Conservation (phyloP, 2,113 vertebrate genomes). For the Pterocles burchelli region DNA sequence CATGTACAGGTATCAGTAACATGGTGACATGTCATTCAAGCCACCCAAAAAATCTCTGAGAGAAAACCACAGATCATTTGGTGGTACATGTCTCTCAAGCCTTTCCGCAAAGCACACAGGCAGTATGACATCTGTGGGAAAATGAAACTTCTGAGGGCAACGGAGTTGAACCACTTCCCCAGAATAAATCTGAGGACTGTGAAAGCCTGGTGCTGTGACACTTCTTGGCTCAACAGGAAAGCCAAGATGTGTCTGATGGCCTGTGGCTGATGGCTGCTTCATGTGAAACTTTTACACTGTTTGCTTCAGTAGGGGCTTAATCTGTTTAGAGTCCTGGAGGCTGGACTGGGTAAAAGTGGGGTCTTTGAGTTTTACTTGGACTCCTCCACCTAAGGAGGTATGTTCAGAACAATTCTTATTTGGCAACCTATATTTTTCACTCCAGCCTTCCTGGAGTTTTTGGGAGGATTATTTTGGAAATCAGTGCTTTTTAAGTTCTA, state of each 20-base stretch:
- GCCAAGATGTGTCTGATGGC: background rate
- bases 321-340: background rate
- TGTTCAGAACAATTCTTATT: background rate
- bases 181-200: background rate
- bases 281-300: background rate
- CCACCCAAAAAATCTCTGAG: background rate
- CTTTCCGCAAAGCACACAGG: rapidly evolving
- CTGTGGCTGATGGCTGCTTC: background rate
- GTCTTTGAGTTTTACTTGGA: background rate
- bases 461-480: background rate
- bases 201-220: background rate
- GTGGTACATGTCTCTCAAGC: background rate
- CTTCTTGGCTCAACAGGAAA: background rate
- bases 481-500: background rate
- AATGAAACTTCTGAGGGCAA: background rate
- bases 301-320: background rate
- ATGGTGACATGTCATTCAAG: background rate
- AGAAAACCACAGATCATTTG: background rate
- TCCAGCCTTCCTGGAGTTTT: background rate
- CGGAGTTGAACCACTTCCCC: background rate
- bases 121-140: background rate
- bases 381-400: background rate
- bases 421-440: background rate
- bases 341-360: background rate
- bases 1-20: background rate